Evolutionary conservation across 1,140 invertebrate genomes (phyloP).

Genomic region (Drosophila pandora): DNA sequence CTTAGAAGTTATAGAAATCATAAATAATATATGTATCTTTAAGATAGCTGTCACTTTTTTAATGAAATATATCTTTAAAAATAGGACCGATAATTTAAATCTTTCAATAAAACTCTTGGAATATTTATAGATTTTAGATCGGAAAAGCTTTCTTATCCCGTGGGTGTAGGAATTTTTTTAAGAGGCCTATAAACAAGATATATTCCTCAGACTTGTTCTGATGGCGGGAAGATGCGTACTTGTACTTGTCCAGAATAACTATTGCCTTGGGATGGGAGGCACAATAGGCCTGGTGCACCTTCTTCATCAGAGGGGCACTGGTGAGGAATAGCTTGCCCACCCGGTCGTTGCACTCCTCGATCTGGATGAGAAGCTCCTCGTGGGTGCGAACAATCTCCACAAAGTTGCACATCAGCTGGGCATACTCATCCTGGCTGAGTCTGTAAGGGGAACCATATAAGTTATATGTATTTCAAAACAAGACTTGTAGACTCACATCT

Average conservation of each 20-base stretch:
- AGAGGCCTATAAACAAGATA: not conserved
- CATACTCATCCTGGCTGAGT: slow-evolving; percentile 93
- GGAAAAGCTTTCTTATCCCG: not conserved
- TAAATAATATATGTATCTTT: not conserved
- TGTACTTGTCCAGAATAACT: slow-evolving; percentile 94
- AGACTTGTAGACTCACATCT: slow-evolving; percentile 89
- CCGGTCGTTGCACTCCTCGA: slow-evolving; percentile 94
- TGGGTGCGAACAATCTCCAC: slow-evolving; percentile 93
- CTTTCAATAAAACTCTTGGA: not conserved
- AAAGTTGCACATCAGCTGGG: slow-evolving; percentile 94
- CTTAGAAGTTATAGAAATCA: not conserved
- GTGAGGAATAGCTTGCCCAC: slow-evolving; percentile 96
- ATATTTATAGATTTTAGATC: not conserved
- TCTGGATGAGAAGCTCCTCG: slow-evolving; percentile 89
- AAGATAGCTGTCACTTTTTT: not conserved
- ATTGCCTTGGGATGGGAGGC: slow-evolving; percentile 96
- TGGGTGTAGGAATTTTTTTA: not conserved
- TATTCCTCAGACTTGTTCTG: too few relatives aligned
- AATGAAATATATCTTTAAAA: not conserved
- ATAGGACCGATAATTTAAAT: not conserved
- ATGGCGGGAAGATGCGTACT: slow-evolving; percentile 85
- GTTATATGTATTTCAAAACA: fast-evolving
- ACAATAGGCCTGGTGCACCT: slow-evolving; percentile 94
- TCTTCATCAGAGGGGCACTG: slow-evolving; percentile 93
- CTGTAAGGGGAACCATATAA: slow-evolving; percentile 84